Base-by-base conservation (phyloP, 2,797 vertebrate species). In the Halcyon chelicuti region DNA sequence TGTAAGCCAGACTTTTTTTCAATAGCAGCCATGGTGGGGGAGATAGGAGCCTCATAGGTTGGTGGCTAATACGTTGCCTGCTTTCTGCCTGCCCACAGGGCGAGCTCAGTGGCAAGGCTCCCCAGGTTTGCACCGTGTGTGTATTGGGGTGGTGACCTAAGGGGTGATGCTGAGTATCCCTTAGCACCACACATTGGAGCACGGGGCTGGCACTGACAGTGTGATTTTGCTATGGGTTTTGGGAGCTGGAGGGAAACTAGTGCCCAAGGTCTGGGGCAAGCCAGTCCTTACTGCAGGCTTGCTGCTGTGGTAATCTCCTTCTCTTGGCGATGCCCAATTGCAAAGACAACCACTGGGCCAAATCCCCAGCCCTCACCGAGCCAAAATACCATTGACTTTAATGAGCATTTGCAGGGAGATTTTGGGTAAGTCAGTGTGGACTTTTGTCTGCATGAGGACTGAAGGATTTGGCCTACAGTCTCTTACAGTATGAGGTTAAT, bases 401-500 rank as follows among this genome's bases (percentile, higher is more conserved):
- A 96, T 93, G 89, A 96, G 91, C 52, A 1, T 93, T 94, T 54
- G 91, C 86, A 60, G 86, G 88, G 87, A 88, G 90, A 51, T 96
- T 94, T 90, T 0, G 3, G 78, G 2, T 87, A 96, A 96, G 92
- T 92, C 94, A 80, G 12, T 74, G 91, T 92, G 91, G 81, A 96
- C 94, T 94, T 95, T 93, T 95, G 92, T 96, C 92, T 90, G 78
- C 0, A 0, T 39, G 81, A 91, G 87, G 84, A 89, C 78, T 31
- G 92, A 92, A 80, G 96, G 94, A 91, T 96, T 94, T 95, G 93
- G 78, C 58, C 89, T 89, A 74, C 1, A 1, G 76, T 84, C 91
- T 94, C 90, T 96, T 93, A 94, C 94, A 91, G 93, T 93, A 95
- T 0, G 7, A 40, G 91, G 91, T 93, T 96, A 93, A 96, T 95